Evolutionary conservation across 2,888 invertebrate genomes (phyloP), one percentile per base, ranked within the genome.

Genomic region (Willowsia nigromaculata): DNA sequence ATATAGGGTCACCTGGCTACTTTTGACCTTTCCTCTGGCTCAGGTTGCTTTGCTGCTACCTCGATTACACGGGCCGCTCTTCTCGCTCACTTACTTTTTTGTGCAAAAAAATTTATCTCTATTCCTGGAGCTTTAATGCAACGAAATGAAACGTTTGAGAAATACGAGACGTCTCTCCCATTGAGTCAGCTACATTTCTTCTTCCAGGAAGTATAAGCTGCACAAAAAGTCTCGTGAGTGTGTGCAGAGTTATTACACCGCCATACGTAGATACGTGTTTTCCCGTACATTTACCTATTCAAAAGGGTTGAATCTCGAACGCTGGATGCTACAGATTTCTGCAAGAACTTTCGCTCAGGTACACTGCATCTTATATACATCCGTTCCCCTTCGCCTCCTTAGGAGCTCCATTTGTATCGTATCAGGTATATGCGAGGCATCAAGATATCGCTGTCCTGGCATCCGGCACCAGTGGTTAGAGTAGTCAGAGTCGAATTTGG

Each of bases 1-100:
- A 43, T 47, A 43, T 25, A 71, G 81, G 89, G 89, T 89, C 89
- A 85, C 89, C 89, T 85, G 89, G 89, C 81, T 89, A 89, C 89
- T 89, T 89, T 85, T 89, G 89, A 89, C 89, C 89, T 89, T 89
- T 89, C 76, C 25, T 71, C 47, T 62, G 25, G 47, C 82, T 83
- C 83, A 43, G 50, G 59, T 88, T 43, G 74, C 47, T 74, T 74
- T 33, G 5, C 25, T 11, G 6, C 25, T 25, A 25, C 62, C 3
- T 76, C 62, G 71, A 65, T 62, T 81, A 43, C 50, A 40, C 33
- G 27, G 11, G 50, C 68, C 6, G 7, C 85, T 30, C 27, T 74
- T 83, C 25, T 65, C 59, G 50, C 59, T 68, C 86, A 80, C 25
- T 81, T 22, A 18, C 68, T 53, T 76, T 81, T 71, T 68, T 30